These are phyloP conservation scores for Leptoclinus maculatus DNA, from an alignment of 2,797 vertebrate species.

Conservation along the genomic window DNA sequence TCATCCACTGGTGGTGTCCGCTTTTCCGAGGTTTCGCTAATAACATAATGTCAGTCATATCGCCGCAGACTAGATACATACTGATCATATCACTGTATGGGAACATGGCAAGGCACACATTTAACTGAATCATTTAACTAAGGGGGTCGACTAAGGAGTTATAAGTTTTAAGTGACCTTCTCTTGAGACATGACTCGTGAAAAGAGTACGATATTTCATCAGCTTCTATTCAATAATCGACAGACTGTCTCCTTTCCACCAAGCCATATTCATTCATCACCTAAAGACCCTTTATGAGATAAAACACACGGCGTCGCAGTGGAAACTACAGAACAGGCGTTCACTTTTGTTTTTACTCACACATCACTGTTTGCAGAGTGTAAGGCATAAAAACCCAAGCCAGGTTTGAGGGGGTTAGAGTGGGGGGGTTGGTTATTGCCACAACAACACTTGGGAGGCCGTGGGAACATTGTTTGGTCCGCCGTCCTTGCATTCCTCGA, in stretches of 20 bases:
- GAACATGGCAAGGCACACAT: constrained; percentile 68
- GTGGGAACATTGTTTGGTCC: constrained; percentile 20
- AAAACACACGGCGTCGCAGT: constrained; percentile 24
- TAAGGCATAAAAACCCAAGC: constrained; percentile 80
- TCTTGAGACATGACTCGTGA: constrained; percentile 9
- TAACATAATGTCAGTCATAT: constrained; percentile 5
- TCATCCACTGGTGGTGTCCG: background rate
- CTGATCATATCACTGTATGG: constrained; percentile 2
- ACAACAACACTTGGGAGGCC: constrained; percentile 54
- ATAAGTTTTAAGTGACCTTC: constrained; percentile 38
- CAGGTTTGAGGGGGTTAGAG: constrained; percentile 12
- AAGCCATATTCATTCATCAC: background rate
- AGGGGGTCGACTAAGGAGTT: constrained; percentile 16
- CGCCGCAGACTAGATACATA: background rate
- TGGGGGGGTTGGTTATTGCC: constrained; percentile 57
- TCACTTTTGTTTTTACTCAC: constrained; percentile 34
- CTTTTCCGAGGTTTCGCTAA: constrained; percentile 1
- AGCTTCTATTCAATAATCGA: constrained; percentile 6
- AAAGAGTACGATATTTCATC: constrained; percentile 6
- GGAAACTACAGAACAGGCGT: constrained; percentile 17
- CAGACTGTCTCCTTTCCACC: background rate
- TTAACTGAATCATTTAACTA: constrained; percentile 9
- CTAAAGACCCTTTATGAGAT: constrained; percentile 1
- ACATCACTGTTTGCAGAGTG: constrained; percentile 72
- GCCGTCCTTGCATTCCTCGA: constrained; percentile 23